Percentiles rank a stretch among this genome's conserved stretches.
Evolutionary conservation across 2,113 vertebrate species (phyloP).

Genomic region (Lophochroa leadbeateri): DNA sequence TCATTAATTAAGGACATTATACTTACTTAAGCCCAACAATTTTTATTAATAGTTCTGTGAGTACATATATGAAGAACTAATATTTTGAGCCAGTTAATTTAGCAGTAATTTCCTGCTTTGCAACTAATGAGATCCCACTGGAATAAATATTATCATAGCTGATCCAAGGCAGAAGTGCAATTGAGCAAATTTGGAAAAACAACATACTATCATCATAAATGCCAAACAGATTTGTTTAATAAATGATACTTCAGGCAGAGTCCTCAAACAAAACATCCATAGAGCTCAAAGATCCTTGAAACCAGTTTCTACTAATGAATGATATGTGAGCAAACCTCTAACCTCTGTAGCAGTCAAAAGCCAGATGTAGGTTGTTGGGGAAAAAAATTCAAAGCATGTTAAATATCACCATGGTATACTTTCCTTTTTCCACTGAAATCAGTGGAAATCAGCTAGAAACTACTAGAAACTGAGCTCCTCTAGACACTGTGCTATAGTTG

Average conservation of each 20-base stretch:
- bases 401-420: neutral
- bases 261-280: neutral
- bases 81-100: neutral
- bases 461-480: neutral
- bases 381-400: neutral
- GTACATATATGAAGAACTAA: neutral
- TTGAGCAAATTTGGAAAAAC: neutral
- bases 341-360: neutral
- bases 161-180: neutral
- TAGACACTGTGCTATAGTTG: no score
- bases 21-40: neutral
- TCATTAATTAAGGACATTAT: neutral
- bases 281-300: neutral
- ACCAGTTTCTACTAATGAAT: fast-evolving
- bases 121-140: constrained; percentile 17
- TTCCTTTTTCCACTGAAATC: neutral
- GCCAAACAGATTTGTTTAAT: neutral
- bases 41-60: neutral
- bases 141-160: constrained; percentile 4
- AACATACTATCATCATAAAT: neutral
- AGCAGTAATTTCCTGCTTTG: constrained; percentile 14
- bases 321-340: neutral
- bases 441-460: no score
- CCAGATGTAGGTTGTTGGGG: neutral
- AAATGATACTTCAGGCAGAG: neutral